Conservation (phyloP, 2,113 vertebrate genomes). For the Dicentrarchus labrax region DNA sequence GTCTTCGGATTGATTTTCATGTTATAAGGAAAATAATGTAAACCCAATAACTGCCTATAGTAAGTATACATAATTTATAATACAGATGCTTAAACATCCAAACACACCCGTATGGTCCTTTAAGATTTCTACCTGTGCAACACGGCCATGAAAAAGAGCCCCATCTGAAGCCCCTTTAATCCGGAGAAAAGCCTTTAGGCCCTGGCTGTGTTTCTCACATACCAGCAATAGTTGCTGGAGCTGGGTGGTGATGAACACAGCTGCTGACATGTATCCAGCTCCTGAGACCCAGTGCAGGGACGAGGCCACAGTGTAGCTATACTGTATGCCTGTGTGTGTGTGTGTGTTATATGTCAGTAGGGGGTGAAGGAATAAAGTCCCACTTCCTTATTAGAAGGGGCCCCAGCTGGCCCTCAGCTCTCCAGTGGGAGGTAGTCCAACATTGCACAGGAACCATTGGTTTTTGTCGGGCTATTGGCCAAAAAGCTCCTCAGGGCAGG, state of each 20-base stretch:
- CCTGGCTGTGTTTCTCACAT: constrained; percentile 71
- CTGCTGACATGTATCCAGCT: constrained; percentile 71
- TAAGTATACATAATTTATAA: not conserved
- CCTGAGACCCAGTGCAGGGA: constrained; percentile 41
- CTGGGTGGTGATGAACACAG: constrained; percentile 70
- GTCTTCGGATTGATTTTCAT: not conserved
- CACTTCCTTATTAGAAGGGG: constrained; percentile 79
- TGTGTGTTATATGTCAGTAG: constrained; percentile 56
- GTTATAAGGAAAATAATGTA: not conserved
- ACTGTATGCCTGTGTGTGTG: constrained; percentile 28
- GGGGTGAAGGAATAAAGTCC: constrained; percentile 68
- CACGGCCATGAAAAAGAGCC: constrained; percentile 40
- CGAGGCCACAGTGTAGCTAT: constrained; percentile 31
- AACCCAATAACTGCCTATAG: not conserved
- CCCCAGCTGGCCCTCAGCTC: constrained; percentile 75
- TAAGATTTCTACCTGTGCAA: constrained; percentile 61
- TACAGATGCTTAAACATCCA: not conserved
- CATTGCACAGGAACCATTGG: constrained; percentile 73
- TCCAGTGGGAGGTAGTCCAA: constrained; percentile 70
- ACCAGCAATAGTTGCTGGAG: constrained; percentile 56
- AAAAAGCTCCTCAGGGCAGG: constrained; percentile 72
- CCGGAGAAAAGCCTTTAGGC: constrained; percentile 72
- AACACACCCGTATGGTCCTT: not conserved
- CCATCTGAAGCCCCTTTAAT: constrained; percentile 66
- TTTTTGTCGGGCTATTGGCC: constrained; percentile 75